Percentiles rank a stretch among this genome's conserved stretches.
Conservation (phyloP, 2,113 vertebrate genomes). For the Gorsachius goisagi region DNA sequence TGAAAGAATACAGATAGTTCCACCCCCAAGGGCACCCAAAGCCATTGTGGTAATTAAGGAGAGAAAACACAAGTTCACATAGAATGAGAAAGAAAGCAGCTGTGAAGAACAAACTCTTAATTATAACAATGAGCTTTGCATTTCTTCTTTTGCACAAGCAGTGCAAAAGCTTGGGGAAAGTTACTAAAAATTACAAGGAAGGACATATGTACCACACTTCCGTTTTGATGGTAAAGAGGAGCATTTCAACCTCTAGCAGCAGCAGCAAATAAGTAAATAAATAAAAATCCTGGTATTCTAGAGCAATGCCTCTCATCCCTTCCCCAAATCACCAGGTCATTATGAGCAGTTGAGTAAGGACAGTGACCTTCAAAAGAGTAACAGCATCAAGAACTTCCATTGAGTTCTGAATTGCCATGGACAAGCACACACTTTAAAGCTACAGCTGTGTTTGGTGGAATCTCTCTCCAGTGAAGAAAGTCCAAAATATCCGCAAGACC, state of each 20-base stretch:
- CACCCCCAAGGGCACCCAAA: background rate
- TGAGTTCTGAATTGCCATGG: background rate
- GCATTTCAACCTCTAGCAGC: background rate
- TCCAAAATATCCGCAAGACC: background rate
- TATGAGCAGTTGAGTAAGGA: background rate
- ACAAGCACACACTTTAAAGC: background rate
- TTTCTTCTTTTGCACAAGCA: background rate
- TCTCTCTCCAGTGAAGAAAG: background rate
- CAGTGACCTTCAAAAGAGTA: background rate
- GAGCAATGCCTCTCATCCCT: background rate
- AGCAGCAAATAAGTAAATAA: background rate
- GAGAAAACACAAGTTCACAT: background rate
- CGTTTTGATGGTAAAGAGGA: background rate
- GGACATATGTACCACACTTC: accelerated
- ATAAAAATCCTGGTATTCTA: background rate
- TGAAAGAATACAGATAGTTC: background rate
- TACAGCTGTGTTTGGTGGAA: background rate
- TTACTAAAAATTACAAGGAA: background rate
- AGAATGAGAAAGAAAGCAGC: background rate
- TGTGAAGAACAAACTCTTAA: background rate
- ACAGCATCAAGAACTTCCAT: background rate
- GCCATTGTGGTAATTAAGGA: background rate
- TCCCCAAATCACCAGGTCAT: background rate
- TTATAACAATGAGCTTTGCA: background rate
- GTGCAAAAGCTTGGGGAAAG: background rate